Conservation (phyloP, 2,888 invertebrate genomes). For the Agrotis puta region DNA sequence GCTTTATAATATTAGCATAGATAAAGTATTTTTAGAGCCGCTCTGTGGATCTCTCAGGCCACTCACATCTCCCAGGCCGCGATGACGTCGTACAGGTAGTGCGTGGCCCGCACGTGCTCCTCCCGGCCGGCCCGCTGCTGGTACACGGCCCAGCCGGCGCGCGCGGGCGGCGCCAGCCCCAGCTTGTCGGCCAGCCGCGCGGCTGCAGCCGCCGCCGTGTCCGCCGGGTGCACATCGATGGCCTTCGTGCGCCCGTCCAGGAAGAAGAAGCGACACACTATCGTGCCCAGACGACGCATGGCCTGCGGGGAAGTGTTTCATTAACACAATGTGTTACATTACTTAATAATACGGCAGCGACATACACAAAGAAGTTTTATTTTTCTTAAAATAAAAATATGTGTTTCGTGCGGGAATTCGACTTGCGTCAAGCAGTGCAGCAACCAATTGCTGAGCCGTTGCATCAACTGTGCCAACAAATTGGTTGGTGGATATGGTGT, state of each 20-base stretch:
- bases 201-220: slow-evolving; percentile 97
- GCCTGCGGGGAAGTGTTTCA: slow-evolving; percentile 90
- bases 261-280: slow-evolving; percentile 98
- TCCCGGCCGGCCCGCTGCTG: slow-evolving; percentile 96
- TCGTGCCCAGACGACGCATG: slow-evolving; percentile 97
- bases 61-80: slow-evolving; percentile 97
- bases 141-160: slow-evolving; percentile 99
- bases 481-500: too few relatives aligned
- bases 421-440: too few relatives aligned
- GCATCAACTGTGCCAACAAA: too few relatives aligned
- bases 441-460: too few relatives aligned
- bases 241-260: slow-evolving; percentile 98
- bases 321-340: not conserved
- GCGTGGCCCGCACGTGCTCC: slow-evolving; percentile 97
- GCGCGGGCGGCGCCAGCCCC: slow-evolving; percentile 92
- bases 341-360: too few relatives aligned
- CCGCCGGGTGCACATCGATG: slow-evolving; percentile 98
- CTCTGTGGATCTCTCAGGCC: too few relatives aligned
- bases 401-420: too few relatives aligned
- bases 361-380: too few relatives aligned
- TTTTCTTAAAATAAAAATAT: too few relatives aligned
- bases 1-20: too few relatives aligned
- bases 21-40: too few relatives aligned
- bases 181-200: slow-evolving; percentile 97
- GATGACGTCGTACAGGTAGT: slow-evolving; percentile 98